A percentile compares a stretch with the other conserved stretches of the same genome.
These are phyloP conservation scores for Camelus dromedarius DNA, from an alignment of 2,113 vertebrate genomes.

Conservation along the genomic window DNA sequence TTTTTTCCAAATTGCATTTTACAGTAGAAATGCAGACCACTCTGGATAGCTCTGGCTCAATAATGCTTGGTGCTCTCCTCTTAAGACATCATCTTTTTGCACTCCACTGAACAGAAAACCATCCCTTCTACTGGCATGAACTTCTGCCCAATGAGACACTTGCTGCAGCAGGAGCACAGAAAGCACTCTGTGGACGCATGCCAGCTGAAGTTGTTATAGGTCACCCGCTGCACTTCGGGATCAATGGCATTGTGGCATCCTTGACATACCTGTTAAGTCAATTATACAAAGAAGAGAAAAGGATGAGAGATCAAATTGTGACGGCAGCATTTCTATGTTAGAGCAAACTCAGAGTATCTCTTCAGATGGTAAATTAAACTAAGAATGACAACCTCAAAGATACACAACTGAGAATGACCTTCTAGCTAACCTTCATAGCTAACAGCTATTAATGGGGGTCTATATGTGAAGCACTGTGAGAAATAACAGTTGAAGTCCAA, in stretches of 20 bases:
- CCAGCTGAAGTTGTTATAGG: conserved; percentile 96
- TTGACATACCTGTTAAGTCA: conserved; percentile 90
- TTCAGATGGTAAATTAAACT: neutral
- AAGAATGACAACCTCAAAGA: neutral
- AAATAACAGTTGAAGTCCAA: neutral
- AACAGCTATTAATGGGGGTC: neutral
- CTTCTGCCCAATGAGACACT: conserved; percentile 94
- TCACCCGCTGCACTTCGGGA: conserved; percentile 96
- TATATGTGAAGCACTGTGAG: neutral
- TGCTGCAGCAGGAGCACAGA: conserved; percentile 95
- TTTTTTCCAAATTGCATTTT: conserved; percentile 71
- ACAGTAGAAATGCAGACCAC: conserved; percentile 85
- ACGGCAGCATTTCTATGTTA: neutral
- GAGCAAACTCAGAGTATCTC: neutral
- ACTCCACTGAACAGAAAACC: conserved; percentile 96
- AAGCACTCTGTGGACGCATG: conserved; percentile 94
- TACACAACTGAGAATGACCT: neutral
- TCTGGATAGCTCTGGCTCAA: conserved; percentile 72
- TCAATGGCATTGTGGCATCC: conserved; percentile 94
- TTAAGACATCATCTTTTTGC: conserved; percentile 95
- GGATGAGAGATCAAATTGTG: neutral
- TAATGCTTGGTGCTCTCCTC: neutral
- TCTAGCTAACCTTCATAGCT: neutral
- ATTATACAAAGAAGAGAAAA: conserved; percentile 22
- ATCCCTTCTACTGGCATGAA: conserved; percentile 95